These are phyloP conservation scores for Junonia oenone DNA, from an alignment of 2,888 invertebrate species.

Conservation along the genomic window DNA sequence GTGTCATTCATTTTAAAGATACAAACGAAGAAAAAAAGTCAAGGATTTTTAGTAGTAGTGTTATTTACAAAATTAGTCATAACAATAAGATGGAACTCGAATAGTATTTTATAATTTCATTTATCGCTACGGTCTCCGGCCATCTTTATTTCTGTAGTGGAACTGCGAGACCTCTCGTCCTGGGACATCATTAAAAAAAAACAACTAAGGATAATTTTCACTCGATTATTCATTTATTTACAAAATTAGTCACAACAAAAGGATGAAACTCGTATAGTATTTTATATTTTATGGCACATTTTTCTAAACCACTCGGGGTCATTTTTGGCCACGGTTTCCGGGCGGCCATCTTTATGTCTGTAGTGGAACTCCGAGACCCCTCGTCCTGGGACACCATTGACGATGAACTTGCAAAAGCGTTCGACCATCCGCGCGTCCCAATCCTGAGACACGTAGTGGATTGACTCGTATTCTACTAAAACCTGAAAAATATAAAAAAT, in stretches of 20 bases:
- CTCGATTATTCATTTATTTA: neutral
- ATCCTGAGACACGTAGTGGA: conserved; percentile 83
- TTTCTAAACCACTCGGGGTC: conserved; percentile 81
- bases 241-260: neutral
- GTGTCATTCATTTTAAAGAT: no score
- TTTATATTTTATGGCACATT: conserved; percentile 53
- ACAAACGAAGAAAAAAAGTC: no score
- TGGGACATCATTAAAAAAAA: conserved; percentile 81
- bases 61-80: neutral
- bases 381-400: conserved; percentile 83
- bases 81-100: neutral
- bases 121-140: conserved; percentile 57
- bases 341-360: conserved; percentile 77
- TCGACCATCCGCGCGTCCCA: conserved; percentile 85
- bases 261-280: neutral
- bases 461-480: conserved; percentile 75
- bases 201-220: no score
- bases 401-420: conserved; percentile 74
- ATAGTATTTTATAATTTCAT: conserved; percentile 46
- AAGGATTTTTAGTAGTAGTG: no score
- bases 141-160: conserved; percentile 81
- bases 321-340: conserved; percentile 51
- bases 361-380: conserved; percentile 88
- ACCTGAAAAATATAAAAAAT: conserved; percentile 55
- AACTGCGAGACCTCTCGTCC: conserved; percentile 87